Base-by-base conservation (phyloP, 1,140 invertebrate species). In the Thaumatotibia leucotreta region DNA sequence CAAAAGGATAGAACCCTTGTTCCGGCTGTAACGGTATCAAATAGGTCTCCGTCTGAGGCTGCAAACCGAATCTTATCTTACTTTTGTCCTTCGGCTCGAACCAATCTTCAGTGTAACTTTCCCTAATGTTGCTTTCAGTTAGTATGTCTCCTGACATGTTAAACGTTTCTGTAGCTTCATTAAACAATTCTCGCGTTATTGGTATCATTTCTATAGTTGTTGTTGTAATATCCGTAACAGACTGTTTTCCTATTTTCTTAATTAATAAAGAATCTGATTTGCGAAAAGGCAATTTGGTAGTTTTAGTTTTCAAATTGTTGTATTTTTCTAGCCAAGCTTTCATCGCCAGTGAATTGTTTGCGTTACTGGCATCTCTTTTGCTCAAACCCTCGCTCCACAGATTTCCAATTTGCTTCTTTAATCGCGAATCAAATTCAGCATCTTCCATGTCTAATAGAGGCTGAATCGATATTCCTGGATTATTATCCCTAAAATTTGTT, bases 31-130 rank as follows among this genome's bases (percentile, higher is more conserved):
- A 82, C 63, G 88, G 84, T 78, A 91, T 83, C 73, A 91, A 80
- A 83, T 91, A 91, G 23, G 76, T 86, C 75, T 87, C 82, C 67
- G 75, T 84, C 69, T 91, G 86, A 61, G 86, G 88, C 64, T 86
- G 75, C 64, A 79, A 80, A 71, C 73, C 83, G 76, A 89, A 91
- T 81, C 82, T 87, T 83, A 91, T 91, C 81, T 84, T 87, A 74
- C 67, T 86, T 66, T 66, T 79, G 65, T 91, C 84, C 65, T 85
- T 83, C 70, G 67, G 68, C 54, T 79, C 82, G 67, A 85, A 77
- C 78, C 83, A 83, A 74, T 85, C 80, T 58, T 80, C 79, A 14
- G 71, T 77, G 39, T 87, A 80, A 70, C 73, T 84, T 10, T 77
- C 75, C 70, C 73, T 79, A 35, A 88, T 73, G 69, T 75, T 79